phyloP scores from a whole-genome alignment of 2,113 vertebrate genomes.

The Triplophysa rosa region DNA sequence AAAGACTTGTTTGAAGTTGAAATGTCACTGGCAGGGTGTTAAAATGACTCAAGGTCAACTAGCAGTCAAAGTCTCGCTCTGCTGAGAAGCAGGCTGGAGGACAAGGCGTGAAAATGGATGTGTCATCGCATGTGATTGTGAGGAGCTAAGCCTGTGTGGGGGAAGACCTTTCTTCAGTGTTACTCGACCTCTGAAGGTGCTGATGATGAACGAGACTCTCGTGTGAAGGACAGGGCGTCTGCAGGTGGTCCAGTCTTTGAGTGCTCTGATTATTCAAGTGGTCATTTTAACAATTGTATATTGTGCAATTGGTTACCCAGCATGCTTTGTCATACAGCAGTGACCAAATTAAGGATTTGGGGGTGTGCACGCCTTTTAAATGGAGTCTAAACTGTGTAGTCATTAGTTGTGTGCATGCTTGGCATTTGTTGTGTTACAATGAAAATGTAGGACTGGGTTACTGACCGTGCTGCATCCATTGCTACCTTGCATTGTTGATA shows the following conservation, averaged over 20 bases:
- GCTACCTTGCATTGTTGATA: no score
- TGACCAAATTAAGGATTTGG: no score
- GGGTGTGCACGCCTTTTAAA: no score
- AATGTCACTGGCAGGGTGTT: constrained; percentile 21
- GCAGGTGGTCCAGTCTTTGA: not conserved
- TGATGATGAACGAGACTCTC: constrained; percentile 18
- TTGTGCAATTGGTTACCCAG: no score
- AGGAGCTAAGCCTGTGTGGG: not conserved
- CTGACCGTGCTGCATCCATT: no score
- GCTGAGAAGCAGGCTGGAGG: constrained; percentile 18
- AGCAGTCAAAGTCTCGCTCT: constrained; percentile 25
- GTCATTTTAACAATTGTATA: no score
- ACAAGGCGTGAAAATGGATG: constrained; percentile 37
- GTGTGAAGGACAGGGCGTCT: constrained; percentile 6
- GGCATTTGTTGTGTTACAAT: no score
- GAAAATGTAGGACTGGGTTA: no score
- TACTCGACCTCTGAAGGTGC: not conserved
- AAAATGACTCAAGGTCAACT: constrained; percentile 43
- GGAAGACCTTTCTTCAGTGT: not conserved
- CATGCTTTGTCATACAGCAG: no score
- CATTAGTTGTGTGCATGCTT: no score
- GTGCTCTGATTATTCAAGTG: not conserved
- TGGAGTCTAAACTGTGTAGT: no score
- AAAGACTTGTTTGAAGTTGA: constrained; percentile 5
- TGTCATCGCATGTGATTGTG: constrained; percentile 38